phyloP scores from a whole-genome alignment of 2,113 vertebrate species.

The Eulemur rufifrons region DNA sequence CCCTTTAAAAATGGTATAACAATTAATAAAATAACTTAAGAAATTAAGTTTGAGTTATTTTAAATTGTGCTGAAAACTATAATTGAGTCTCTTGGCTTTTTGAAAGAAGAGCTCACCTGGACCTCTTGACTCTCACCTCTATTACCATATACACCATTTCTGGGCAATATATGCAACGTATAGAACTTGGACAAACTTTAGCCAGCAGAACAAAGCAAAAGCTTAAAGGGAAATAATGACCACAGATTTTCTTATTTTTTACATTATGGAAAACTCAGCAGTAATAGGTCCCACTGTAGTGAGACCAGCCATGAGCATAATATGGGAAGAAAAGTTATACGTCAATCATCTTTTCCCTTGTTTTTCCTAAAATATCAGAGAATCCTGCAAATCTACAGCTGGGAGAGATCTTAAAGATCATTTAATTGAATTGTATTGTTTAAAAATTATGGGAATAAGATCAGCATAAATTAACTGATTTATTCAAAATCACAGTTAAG shows the following conservation, averaged over 20 bases:
- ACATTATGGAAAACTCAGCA: neutral
- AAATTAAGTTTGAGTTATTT: neutral
- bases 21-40: neutral
- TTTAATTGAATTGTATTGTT: neutral
- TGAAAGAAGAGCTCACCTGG: neutral
- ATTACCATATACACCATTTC: neutral
- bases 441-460: neutral
- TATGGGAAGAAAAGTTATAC: neutral
- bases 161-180: neutral
- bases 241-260: neutral
- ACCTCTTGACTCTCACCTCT: neutral
- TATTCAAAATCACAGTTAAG: neutral
- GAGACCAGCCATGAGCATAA: neutral
- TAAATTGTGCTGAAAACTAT: neutral
- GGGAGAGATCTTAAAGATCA: neutral
- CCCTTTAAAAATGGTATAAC: neutral
- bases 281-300: neutral
- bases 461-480: neutral
- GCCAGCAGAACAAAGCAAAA: slow-evolving; percentile 15
- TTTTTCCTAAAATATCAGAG: neutral
- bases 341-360: neutral
- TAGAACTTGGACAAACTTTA: neutral
- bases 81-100: neutral
- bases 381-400: slow-evolving; percentile 4
- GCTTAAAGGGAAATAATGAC: neutral